Percentiles rank a stretch among this genome's conserved stretches.
Evolutionary conservation across 1,140 invertebrate species (phyloP).

Genomic region (Pristionchus pacificus): DNA sequence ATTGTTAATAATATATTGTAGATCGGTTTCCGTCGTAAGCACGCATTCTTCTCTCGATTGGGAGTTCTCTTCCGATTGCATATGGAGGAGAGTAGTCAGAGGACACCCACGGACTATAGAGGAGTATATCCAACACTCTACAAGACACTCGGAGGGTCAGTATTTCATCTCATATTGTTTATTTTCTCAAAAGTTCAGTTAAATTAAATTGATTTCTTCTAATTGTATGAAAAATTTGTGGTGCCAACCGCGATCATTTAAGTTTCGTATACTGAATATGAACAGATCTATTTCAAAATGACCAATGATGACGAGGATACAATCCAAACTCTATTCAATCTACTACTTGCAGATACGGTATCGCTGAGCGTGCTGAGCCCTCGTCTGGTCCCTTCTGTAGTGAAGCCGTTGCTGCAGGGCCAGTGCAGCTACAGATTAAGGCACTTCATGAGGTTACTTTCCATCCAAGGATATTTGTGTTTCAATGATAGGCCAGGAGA

Average conservation of each 20-base stretch:
- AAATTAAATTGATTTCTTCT: no score
- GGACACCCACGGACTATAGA: conserved; percentile 43
- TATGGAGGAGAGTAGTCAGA: conserved; percentile 32
- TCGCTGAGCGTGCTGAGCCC: conserved; percentile 19
- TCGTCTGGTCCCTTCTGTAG: not conserved
- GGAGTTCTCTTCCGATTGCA: conserved; percentile 53
- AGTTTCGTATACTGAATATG: no score
- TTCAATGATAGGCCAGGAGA: not conserved
- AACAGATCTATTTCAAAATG: no score
- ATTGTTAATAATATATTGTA: no score
- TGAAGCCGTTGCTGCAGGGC: conserved; percentile 6
- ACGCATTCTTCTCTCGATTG: conserved; percentile 49
- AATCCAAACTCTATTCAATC: no score
- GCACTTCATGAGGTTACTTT: conserved; percentile 50
- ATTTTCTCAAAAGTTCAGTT: no score
- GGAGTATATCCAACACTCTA: conserved; percentile 52
- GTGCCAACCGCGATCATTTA: no score
- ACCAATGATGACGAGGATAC: no score
- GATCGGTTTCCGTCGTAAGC: conserved; percentile 52
- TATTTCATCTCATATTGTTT: not conserved
- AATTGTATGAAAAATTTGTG: no score
- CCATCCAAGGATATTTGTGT: no score
- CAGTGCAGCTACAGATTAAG: conserved; percentile 47
- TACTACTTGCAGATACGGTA: conserved; percentile 55
- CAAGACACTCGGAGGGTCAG: conserved; percentile 14